A percentile compares a stretch with the other conserved stretches of the same genome.
Conservation (phyloP, 2,797 vertebrate species). For the Gadopsis bispinosus region DNA sequence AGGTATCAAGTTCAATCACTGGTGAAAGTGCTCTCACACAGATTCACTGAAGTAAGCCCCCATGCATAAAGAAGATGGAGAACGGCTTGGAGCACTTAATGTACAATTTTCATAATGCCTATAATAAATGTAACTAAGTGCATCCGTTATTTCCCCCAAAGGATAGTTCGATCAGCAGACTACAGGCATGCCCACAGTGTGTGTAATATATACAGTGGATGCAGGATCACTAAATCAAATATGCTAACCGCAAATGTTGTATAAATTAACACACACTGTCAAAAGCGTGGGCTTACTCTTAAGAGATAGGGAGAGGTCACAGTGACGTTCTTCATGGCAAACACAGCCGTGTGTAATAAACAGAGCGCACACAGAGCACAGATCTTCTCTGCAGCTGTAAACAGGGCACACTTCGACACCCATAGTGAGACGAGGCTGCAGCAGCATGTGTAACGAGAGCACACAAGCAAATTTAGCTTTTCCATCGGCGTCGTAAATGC, state of each 20-base stretch:
- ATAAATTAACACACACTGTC: slow-evolving; percentile 66
- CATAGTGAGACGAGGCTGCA: neutral
- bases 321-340: slow-evolving; percentile 19
- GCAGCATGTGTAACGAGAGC: neutral
- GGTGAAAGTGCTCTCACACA: slow-evolving; percentile 73
- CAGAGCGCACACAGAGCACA: slow-evolving; percentile 9
- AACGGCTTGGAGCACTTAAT: slow-evolving; percentile 73
- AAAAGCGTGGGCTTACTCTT: slow-evolving; percentile 38
- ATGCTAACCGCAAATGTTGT: slow-evolving; percentile 62
- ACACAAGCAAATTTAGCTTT: neutral
- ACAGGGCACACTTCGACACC: neutral
- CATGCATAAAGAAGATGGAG: slow-evolving; percentile 79
- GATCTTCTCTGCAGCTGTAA: slow-evolving; percentile 13
- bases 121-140: too few species aligned
- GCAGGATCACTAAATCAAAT: slow-evolving; percentile 71
- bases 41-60: slow-evolving; percentile 71
- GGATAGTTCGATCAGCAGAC: slow-evolving; percentile 70
- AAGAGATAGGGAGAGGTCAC: slow-evolving; percentile 39
- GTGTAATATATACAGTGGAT: slow-evolving; percentile 58
- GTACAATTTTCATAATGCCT: slow-evolving; percentile 79
- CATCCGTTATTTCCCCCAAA: slow-evolving; percentile 71
- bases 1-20: slow-evolving; percentile 69
- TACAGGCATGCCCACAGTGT: slow-evolving; percentile 55
- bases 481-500: slow-evolving; percentile 7
- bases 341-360: slow-evolving; percentile 31